A percentile compares a stretch with the other conserved stretches of the same genome.
phyloP scores from a whole-genome alignment of 2,888 invertebrate genomes.

The Coronaproctus castanopsis region DNA sequence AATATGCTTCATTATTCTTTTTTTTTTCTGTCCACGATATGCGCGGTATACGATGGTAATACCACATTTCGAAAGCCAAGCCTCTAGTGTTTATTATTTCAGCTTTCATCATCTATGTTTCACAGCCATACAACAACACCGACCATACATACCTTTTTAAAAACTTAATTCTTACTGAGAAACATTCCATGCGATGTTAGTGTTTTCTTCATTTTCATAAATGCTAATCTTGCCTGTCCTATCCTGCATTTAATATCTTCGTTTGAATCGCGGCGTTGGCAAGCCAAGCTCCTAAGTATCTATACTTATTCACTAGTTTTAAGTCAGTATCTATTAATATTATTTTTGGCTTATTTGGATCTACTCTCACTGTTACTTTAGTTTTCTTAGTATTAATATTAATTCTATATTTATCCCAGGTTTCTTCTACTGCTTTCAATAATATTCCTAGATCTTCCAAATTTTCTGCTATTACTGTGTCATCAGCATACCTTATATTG shows the following conservation, averaged over 20 bases:
- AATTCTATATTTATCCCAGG: neutral
- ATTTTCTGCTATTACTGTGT: neutral
- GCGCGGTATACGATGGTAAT: neutral
- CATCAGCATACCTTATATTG: neutral
- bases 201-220: neutral
- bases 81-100: neutral
- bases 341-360: neutral
- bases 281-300: neutral
- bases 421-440: neutral
- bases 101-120: neutral
- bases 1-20: neutral
- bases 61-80: neutral
- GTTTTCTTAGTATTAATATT: neutral
- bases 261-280: neutral
- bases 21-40: neutral
- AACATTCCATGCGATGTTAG: neutral
- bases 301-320: neutral
- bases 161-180: neutral
- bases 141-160: neutral
- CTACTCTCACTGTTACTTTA: neutral
- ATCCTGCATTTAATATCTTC: neutral
- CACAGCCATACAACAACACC: neutral
- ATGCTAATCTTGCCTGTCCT: neutral
- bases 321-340: neutral
- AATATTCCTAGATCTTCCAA: neutral